Conservation (phyloP, 1,140 invertebrate genomes). For the Aethina tumida region DNA sequence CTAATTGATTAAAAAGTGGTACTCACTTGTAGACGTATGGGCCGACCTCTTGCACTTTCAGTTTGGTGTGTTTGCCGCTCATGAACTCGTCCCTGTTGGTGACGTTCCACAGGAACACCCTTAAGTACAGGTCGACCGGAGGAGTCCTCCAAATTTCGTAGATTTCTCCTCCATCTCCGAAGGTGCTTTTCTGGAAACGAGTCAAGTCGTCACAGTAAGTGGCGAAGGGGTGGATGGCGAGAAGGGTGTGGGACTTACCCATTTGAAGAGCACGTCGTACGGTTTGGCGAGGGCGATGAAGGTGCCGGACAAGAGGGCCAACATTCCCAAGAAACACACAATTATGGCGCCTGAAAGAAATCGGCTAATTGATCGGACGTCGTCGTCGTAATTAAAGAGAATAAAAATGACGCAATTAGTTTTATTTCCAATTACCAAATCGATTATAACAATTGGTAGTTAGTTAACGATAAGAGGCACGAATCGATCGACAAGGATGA, state of each 20-base stretch:
- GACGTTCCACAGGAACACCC: constrained; percentile 81
- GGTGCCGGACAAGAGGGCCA: constrained; percentile 48
- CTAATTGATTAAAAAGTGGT: too few species aligned
- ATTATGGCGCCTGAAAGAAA: constrained; percentile 55
- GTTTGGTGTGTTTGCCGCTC: constrained; percentile 54
- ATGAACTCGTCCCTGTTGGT: constrained; percentile 76
- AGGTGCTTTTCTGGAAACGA: constrained; percentile 53
- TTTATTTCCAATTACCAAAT: too few species aligned
- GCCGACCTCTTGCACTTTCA: constrained; percentile 70
- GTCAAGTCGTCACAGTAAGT: background rate
- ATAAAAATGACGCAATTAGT: too few species aligned
- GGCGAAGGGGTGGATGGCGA: too few species aligned
- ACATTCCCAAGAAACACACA: constrained; percentile 52
- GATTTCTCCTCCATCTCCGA: constrained; percentile 63
- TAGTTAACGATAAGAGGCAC: background rate
- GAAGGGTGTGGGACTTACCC: constrained; percentile 39
- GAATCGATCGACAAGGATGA: background rate
- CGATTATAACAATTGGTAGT: background rate
- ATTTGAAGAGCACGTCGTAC: constrained; percentile 61
- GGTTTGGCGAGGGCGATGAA: constrained; percentile 53
- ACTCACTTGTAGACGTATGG: constrained; percentile 86
- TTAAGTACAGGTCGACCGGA: constrained; percentile 71
- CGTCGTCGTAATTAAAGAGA: background rate
- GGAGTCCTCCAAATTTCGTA: constrained; percentile 79
- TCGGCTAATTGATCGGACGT: background rate